Evolutionary conservation across 2,888 invertebrate genomes (phyloP).

Genomic region (Aporophyla lueneburgensis): DNA sequence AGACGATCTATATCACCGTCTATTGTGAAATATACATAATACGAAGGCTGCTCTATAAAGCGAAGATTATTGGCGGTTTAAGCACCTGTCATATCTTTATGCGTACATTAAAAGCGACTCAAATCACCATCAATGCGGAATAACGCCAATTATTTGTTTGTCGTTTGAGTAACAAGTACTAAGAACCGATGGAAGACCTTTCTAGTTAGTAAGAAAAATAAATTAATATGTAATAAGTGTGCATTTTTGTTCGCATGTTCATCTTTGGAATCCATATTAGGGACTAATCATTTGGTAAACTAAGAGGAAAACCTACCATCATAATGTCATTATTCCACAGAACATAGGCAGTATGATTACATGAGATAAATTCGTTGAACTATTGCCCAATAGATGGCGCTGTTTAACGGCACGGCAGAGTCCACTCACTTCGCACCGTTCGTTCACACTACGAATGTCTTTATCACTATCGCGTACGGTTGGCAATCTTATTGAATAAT

Average conservation of each 20-base stretch:
- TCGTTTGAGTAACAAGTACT: background rate
- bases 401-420: background rate
- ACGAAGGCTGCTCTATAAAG: slow-evolving; percentile 36
- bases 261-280: background rate
- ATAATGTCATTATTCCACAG: background rate
- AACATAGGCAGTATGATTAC: background rate
- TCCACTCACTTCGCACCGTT: background rate
- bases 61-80: slow-evolving; percentile 26
- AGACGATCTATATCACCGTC: slow-evolving; percentile 50
- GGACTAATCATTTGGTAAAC: background rate
- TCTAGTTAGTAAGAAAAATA: background rate
- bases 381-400: slow-evolving; percentile 75
- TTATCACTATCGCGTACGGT: background rate
- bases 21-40: slow-evolving; percentile 54
- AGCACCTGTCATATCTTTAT: slow-evolving; percentile 34
- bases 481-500: background rate
- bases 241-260: background rate
- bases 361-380: slow-evolving; percentile 18
- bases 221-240: background rate
- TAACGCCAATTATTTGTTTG: background rate
- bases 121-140: slow-evolving; percentile 31
- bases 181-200: background rate
- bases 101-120: slow-evolving; percentile 15
- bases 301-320: slow-evolving; percentile 5
- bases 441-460: background rate